Base-by-base conservation (phyloP, 2,888 invertebrate genomes). In the Sphaeridia pumilis region DNA sequence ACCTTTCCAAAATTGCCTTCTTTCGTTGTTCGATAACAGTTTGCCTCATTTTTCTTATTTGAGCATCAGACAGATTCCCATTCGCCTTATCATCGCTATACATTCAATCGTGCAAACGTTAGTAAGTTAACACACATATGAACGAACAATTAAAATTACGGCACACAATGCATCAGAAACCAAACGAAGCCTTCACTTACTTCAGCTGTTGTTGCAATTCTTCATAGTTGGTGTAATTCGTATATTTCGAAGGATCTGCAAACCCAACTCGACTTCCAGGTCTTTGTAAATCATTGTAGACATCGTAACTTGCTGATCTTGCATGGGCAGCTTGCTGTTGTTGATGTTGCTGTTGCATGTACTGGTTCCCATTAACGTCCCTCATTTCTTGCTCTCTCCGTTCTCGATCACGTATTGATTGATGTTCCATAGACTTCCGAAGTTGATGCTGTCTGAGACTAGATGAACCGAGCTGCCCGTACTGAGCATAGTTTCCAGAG, bases 1-100 rank as follows among this genome's bases (percentile, higher is more conserved):
- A 84, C 84, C 83, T 84, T 78, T 84, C 84, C 72, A 83, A 82
- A 73, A 83, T 83, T 68, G 82, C 83, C 74, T 84, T 84, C 73
- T 80, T 79, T 69, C 83, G 77, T 74, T 84, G 84, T 70, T 79
- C 80, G 73, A 80, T 78, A 69, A 84, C 84, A 73, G 83, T 83
- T 69, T 81, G 76, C 71, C 84, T 77, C 83, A 84, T 84, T 75
- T 83, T 82, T 67, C 82, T 81, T 72, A 84, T 81, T 72, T 83
- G 83, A 69, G 82, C 82, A 72, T 84, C 83, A 73, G 84, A 82
- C 69, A 84, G 75, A 71, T 80, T 79, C 73, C 83, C 83, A 70
- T 78, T 46, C 35, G 45, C 26, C 24, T 51, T 53, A 43, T 54
- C 48, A 45, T 54, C 51, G 42, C 54, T 51, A 55, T 17, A 42